Evolutionary conservation across 1,140 invertebrate genomes (phyloP).

Genomic region (Bombus superbus): DNA sequence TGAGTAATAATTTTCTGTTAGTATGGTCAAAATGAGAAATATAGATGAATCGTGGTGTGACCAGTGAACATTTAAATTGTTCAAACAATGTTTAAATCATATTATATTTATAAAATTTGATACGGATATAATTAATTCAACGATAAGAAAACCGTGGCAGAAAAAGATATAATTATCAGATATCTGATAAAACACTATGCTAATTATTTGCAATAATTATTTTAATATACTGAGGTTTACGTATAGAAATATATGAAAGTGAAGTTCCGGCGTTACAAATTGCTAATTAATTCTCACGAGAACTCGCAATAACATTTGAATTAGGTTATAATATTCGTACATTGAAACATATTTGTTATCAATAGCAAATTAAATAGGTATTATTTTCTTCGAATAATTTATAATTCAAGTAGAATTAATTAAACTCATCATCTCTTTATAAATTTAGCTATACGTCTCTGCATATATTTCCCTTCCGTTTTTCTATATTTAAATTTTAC

Average conservation of each 20-base stretch:
- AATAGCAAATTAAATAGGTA: background rate
- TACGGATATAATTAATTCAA: background rate
- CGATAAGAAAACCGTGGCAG: background rate
- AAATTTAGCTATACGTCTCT: background rate
- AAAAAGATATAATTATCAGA: background rate
- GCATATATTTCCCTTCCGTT: background rate
- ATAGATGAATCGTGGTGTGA: background rate
- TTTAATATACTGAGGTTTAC: background rate
- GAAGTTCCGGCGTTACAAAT: background rate
- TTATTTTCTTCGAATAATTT: background rate
- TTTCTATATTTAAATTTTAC: background rate
- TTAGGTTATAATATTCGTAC: background rate
- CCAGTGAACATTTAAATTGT: background rate
- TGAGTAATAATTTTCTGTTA: slow-evolving; percentile 1
- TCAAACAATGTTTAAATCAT: no score
- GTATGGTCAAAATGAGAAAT: background rate
- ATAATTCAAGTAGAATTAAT: background rate
- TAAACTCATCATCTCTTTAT: background rate
- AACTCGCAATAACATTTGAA: background rate
- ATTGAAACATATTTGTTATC: background rate
- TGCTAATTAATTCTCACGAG: background rate
- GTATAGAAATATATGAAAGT: background rate
- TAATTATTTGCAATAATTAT: background rate
- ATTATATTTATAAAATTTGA: background rate
- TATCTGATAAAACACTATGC: background rate